A percentile compares a stretch with the other conserved stretches of the same genome.
These are phyloP conservation scores for Megastigmus dorsalis DNA, from an alignment of 2,888 invertebrate genomes.

Conservation along the genomic window DNA sequence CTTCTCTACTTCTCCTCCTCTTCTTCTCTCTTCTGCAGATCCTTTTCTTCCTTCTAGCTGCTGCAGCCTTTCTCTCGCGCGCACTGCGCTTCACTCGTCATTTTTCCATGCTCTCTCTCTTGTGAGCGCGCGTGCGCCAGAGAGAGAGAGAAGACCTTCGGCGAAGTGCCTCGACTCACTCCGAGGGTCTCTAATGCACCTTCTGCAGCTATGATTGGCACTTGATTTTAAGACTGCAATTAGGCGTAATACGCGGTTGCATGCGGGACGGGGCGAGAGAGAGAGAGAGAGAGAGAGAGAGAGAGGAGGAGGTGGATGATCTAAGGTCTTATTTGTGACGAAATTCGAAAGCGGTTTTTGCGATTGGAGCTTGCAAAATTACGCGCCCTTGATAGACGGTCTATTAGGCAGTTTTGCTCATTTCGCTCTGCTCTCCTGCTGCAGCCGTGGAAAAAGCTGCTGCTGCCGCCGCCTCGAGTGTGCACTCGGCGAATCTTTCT, in stretches of 20 bases:
- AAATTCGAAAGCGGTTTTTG: not conserved
- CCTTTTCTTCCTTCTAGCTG: constrained; percentile 21
- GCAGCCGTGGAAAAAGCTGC: too few species aligned
- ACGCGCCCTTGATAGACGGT: not conserved
- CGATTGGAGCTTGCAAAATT: not conserved
- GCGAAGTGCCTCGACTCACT: too few species aligned
- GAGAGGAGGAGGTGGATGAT: too few species aligned
- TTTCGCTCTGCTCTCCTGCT: too few species aligned
- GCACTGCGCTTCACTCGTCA: not conserved
- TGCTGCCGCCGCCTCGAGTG: too few species aligned
- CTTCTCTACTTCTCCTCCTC: not conserved
- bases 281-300: not conserved
- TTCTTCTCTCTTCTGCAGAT: constrained; percentile 4
- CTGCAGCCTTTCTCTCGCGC: not conserved
- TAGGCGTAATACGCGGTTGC: constrained; percentile 9
- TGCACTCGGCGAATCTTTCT: too few species aligned
- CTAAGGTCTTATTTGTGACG: not conserved
- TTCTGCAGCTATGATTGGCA: constrained; percentile 23
- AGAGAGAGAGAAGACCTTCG: not conserved
- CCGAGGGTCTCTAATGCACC: not conserved
- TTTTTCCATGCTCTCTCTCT: constrained; percentile 8
- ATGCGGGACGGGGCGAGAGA: not conserved
- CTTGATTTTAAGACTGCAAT: constrained; percentile 46
- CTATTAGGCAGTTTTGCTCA: too few species aligned
- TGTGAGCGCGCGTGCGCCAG: too few species aligned